Conservation (phyloP, 2,113 vertebrate species). For the Arothron firmamentum region DNA sequence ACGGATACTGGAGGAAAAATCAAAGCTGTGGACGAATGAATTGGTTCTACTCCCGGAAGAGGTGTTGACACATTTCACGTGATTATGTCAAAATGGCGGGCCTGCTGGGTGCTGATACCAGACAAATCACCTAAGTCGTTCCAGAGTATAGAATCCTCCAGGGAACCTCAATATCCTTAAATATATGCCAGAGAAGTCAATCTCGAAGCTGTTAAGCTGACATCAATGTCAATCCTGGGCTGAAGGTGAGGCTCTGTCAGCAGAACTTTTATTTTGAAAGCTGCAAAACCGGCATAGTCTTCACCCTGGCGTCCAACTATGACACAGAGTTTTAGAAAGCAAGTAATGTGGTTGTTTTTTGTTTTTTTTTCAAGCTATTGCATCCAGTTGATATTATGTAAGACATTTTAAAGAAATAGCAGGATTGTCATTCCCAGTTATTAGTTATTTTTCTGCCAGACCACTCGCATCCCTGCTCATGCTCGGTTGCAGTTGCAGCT, state of each 20-base stretch:
- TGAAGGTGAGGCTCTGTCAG: not conserved
- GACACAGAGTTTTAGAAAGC: too few species aligned
- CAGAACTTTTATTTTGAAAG: too few species aligned
- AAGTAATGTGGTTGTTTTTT: not conserved
- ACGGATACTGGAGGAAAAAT: not conserved
- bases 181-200: not conserved
- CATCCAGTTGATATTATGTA: slow-evolving; percentile 35
- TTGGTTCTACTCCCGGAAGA: not conserved
- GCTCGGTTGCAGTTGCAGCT: slow-evolving; percentile 61
- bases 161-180: not conserved
- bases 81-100: not conserved
- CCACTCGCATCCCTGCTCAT: slow-evolving; percentile 52
- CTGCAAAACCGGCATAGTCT: too few species aligned
- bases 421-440: slow-evolving; percentile 23
- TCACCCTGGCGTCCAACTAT: too few species aligned
- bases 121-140: not conserved
- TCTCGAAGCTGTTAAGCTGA: not conserved
- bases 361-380: slow-evolving; percentile 18
- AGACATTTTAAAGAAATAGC: slow-evolving; percentile 12
- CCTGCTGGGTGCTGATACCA: not conserved
- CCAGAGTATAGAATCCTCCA: too few species aligned
- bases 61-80: not conserved
- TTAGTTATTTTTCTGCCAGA: slow-evolving; percentile 29
- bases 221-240: not conserved
- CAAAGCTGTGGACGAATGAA: not conserved